These are phyloP conservation scores for Oasisia sp. DNA, from an alignment of 2,888 invertebrate species.

Conservation along the genomic window DNA sequence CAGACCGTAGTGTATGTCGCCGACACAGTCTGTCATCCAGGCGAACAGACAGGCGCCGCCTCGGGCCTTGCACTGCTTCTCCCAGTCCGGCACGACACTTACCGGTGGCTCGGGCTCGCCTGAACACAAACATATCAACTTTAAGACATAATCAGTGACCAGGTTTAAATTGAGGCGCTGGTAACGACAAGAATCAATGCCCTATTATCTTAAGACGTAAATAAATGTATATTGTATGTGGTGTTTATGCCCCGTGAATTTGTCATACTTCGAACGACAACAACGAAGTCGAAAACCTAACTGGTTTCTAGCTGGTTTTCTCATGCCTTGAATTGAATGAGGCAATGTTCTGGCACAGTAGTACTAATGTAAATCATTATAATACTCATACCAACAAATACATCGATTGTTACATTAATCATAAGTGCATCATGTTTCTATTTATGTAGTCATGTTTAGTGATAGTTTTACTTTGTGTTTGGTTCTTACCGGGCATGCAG, in stretches of 20 bases:
- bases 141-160: not conserved
- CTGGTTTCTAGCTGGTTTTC: not conserved
- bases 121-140: not conserved
- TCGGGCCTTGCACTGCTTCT: not conserved
- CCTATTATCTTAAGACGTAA: too few relatives aligned
- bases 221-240: too few relatives aligned
- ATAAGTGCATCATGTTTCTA: not conserved
- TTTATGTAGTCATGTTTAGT: not conserved
- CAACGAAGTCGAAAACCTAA: not conserved
- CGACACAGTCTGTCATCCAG: not conserved
- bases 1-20: not conserved
- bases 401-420: not conserved
- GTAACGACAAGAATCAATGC: too few relatives aligned
- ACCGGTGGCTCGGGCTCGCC: not conserved
- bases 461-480: not conserved
- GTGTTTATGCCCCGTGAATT: too few relatives aligned
- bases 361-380: not conserved
- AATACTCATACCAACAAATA: not conserved
- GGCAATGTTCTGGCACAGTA: not conserved
- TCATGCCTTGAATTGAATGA: not conserved
- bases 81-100: not conserved
- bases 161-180: too few relatives aligned
- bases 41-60: not conserved
- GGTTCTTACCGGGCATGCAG: not conserved
- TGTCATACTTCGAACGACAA: too few relatives aligned